These are phyloP conservation scores for Rhyacichthys aspro DNA, from an alignment of 2,797 vertebrate species.

Conservation along the genomic window DNA sequence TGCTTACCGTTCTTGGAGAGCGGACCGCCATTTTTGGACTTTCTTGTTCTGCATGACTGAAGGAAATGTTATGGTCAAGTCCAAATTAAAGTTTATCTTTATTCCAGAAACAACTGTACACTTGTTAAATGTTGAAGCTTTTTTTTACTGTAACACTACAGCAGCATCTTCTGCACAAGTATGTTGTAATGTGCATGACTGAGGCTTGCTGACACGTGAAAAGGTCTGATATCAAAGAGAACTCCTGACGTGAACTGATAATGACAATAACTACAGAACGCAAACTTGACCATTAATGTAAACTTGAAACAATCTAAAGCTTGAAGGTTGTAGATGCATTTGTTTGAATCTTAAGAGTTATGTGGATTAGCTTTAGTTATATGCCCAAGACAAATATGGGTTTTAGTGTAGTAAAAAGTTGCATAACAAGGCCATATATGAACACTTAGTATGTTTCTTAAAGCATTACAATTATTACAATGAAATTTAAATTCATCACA, in stretches of 20 bases:
- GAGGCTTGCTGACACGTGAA: conserved; percentile 15
- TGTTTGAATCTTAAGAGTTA: too few species aligned
- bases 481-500: background rate
- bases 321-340: too few species aligned
- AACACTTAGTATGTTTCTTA: background rate
- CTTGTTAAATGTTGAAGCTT: background rate
- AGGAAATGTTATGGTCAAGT: too few species aligned
- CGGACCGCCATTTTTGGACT: conserved; percentile 37
- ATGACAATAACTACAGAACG: too few species aligned
- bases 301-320: too few species aligned
- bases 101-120: too few species aligned
- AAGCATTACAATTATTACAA: background rate
- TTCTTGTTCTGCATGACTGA: conserved; percentile 63
- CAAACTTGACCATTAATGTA: too few species aligned
- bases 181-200: conserved; percentile 32
- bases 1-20: conserved; percentile 74
- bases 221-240: conserved; percentile 18
- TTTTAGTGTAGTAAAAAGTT: background rate
- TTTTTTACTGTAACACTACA: background rate
- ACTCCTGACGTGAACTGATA: too few species aligned
- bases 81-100: background rate
- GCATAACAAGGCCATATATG: too few species aligned
- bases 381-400: conserved; percentile 44
- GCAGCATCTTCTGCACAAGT: background rate
- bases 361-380: too few species aligned